Base-by-base conservation (phyloP, 1,140 invertebrate genomes). In the Papilio machaon region DNA sequence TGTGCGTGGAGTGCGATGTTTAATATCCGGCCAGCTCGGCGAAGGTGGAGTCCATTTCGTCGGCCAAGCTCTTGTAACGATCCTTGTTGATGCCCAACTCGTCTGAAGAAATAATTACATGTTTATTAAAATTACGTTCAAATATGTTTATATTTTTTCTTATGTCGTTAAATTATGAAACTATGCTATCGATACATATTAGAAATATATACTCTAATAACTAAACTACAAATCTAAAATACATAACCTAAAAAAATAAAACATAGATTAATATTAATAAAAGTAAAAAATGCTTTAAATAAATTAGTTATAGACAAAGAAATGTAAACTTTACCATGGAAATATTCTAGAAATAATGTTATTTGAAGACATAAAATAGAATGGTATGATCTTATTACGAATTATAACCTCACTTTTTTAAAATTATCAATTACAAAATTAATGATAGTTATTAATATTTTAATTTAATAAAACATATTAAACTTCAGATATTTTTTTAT, bases 31-130 rank as follows among this genome's bases (percentile, higher is more conserved):
- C 97, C 97, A 99, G 96, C 96, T 99, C 99, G 93, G 98, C 98
- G 96, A 99, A 99, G 91, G 98, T 99, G 93, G 97, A 97, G 96
- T 99, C 99, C 97, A 99, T 98, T 95, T 99, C 99, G 95, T 99
- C 99, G 89, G 97, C 97, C 95, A 97, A 95, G 85, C 97, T 97
- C 96, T 99, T 99, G 98, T 99, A 99, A 97, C 98, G 98, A 96
- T 99, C 98, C 96, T 99, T 99, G 96, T 99, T 99, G 96, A 99
- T 98, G 90, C 99, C 98, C 95, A 99, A 96, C 96, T 99, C 99
- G 95, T 99, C 99, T 99, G 96, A 64, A 30, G 30, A 84, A 52
- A 80, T 49, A 70, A 70, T 70, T 17, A 7, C 1, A 6, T 30
- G 23, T 11, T 10, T 1, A 17, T 70, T 70, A 70, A 11, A 70